phyloP scores from a whole-genome alignment of 2,888 invertebrate genomes.

The Cactoblastis cactorum region DNA sequence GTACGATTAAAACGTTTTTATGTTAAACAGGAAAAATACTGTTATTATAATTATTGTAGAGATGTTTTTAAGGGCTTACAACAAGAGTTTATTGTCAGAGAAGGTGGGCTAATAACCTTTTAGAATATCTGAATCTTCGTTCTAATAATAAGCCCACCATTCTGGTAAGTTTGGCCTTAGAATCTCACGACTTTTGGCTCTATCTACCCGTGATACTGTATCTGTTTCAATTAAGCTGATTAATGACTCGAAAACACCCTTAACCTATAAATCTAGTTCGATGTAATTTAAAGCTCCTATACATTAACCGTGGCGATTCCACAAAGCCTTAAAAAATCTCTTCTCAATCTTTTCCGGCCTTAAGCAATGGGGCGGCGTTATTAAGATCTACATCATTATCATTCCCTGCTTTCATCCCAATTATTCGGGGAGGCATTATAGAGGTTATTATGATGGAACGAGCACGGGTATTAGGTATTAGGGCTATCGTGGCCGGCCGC shows the following conservation, averaged over 20 bases:
- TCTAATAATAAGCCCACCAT: no score
- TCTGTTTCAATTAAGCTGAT: no score
- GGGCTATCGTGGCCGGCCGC: conserved; percentile 11
- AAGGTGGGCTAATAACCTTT: no score
- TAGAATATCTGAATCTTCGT: no score
- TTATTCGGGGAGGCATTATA: conserved; percentile 20
- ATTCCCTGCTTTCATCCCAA: conserved; percentile 23
- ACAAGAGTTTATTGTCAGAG: no score
- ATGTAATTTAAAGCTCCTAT: not conserved
- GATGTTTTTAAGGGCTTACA: no score
- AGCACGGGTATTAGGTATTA: conserved; percentile 3
- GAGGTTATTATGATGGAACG: conserved; percentile 18
- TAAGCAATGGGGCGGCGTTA: conserved; percentile 17
- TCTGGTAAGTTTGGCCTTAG: no score
- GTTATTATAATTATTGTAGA: no score
- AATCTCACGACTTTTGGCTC: no score
- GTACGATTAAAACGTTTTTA: no score
- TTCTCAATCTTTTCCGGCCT: conserved; percentile 12
- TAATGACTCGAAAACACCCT: not conserved
- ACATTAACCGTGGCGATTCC: conserved; percentile 6
- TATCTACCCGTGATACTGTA: no score
- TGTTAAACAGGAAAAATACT: no score
- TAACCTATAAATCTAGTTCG: not conserved
- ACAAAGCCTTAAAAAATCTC: conserved; percentile 13
- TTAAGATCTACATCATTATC: conserved; percentile 22